Percentiles rank a stretch among this genome's conserved stretches.
These are phyloP conservation scores for Halisarca cf. caerulea DNA, from an alignment of 37 sponge, comb jelly and placozoan genomes.

Conservation along the genomic window DNA sequence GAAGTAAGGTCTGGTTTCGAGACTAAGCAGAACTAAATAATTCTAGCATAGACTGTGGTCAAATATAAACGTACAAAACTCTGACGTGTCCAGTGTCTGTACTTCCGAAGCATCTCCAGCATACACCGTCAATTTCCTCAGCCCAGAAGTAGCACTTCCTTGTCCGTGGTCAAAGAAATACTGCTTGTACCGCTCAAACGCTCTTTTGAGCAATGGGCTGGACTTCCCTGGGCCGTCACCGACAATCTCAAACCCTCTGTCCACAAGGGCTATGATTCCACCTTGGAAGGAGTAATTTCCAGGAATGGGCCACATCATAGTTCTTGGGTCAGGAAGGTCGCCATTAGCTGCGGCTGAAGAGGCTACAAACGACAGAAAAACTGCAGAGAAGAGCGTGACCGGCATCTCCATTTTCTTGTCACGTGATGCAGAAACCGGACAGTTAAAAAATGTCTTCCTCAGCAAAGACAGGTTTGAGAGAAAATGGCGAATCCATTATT, in stretches of 20 bases:
- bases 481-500: too few relatives aligned
- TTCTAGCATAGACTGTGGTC: too few relatives aligned
- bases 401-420: background rate
- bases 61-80: constrained; percentile 59
- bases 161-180: constrained; percentile 46
- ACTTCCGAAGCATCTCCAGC: constrained; percentile 44
- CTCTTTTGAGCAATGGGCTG: constrained; percentile 48
- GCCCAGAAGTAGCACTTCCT: background rate
- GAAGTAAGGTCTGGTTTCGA: too few relatives aligned
- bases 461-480: too few relatives aligned
- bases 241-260: constrained; percentile 41
- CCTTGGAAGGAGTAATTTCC: background rate
- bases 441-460: too few relatives aligned
- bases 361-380: too few relatives aligned
- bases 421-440: background rate
- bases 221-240: constrained; percentile 36
- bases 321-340: background rate
- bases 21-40: too few relatives aligned
- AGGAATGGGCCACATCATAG: constrained; percentile 14
- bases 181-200: constrained; percentile 61
- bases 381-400: too few relatives aligned
- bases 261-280: background rate
- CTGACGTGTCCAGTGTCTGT: constrained; percentile 49
- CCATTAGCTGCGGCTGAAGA: background rate
- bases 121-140: constrained; percentile 34